Evolutionary conservation across 2,888 invertebrate genomes (phyloP), one percentile per base, ranked within the genome.

Genomic region (Reticulitermes lucifugus): DNA sequence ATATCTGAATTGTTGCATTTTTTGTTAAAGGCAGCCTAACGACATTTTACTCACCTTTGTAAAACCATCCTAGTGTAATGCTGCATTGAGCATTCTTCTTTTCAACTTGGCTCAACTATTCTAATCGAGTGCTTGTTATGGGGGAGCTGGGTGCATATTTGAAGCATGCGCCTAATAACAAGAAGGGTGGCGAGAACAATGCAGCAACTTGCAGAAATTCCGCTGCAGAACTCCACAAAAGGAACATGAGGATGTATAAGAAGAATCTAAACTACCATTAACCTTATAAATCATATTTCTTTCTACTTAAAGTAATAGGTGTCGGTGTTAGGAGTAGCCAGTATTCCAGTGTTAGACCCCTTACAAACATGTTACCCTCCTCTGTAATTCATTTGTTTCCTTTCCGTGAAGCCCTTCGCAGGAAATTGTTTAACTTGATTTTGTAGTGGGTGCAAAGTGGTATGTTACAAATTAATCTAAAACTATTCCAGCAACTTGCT

Each of bases 31-130:
- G 6, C 9, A 7, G 10, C 22, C 12, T 10, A 10, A 46, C n/a
- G 22, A 77, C 77, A 77, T 46, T 77, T 77, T 77, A 25, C 77
- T 65, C 77, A 77, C 22, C 51, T 77, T 51, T 10, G 46, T 22
- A 46, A 51, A 41, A 43, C 46, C 51, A 35, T 14, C 41, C 51
- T 77, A 77, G 46, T 77, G 51, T 77, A 77, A 22, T 25, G 77
- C 46, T 41, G 73, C 41, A 41, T 73, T 21, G 22, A 46, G n/a
- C 77, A 77, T 77, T 77, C 77, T 75, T 75, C 75, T 77, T 73
- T 77, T n/a, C 51, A 77, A 77, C 46, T 77, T 77, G n/a, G 77
- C 77, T 46, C 77, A 77, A 77, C 77, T 77, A 77, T 77, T 77
- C 77, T 77, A 77, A 77, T 77, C 77, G 51, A 77, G 77, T 35